Conservation (phyloP, 2,797 vertebrate species). For the Channallabes apus region DNA sequence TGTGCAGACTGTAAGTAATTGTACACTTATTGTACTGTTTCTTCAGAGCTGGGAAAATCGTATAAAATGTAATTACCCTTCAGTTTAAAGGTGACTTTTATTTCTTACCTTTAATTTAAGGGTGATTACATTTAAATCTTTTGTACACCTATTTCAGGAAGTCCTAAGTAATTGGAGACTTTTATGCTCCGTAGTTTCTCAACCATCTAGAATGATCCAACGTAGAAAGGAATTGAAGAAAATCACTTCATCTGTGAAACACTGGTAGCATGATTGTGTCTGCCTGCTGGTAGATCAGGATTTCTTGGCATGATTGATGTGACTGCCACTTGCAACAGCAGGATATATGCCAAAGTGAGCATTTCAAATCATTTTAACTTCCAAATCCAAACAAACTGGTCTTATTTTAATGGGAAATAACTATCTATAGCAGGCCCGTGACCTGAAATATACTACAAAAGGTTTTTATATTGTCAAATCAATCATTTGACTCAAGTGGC, state of each 20-base stretch:
- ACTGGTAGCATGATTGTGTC: not conserved
- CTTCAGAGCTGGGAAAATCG: not conserved
- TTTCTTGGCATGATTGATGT: not conserved
- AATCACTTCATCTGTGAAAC: conserved; percentile 7
- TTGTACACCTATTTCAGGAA: conserved; percentile 1
- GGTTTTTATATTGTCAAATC: not conserved
- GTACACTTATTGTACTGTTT: not conserved
- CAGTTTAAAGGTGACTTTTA: conserved; percentile 1
- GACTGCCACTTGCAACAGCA: not conserved
- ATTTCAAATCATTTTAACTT: not conserved
- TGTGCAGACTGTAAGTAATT: conserved; percentile 8
- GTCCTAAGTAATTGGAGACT: not conserved
- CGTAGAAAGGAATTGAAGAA: conserved; percentile 16
- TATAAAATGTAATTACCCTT: conserved; percentile 11
- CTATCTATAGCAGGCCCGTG: not conserved
- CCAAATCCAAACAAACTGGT: conserved; percentile 1
- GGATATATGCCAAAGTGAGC: not conserved
- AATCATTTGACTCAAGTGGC: not conserved
- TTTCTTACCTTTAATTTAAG: not conserved
- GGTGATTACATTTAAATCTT: not conserved
- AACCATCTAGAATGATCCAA: not conserved
- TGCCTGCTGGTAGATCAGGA: not conserved
- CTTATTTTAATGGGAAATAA: not conserved
- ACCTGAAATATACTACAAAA: not conserved
- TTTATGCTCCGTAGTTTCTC: not conserved